Percentiles rank a stretch among this genome's conserved stretches.
Evolutionary conservation across 2,113 vertebrate species (phyloP).

Genomic region (Nothoprocta perdicaria): DNA sequence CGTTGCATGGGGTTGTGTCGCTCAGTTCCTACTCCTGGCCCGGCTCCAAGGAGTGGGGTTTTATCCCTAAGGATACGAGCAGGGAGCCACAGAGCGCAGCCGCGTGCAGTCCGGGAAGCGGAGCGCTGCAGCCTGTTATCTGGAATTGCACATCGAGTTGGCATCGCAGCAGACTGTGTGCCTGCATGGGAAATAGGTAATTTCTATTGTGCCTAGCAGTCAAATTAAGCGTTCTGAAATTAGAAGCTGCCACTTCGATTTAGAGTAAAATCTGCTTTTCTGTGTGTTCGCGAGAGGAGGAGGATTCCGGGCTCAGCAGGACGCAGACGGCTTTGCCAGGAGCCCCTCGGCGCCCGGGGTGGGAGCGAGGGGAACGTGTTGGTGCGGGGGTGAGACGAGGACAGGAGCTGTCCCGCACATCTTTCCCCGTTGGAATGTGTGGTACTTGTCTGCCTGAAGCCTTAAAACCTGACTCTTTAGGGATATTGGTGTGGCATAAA

Average conservation of each 20-base stretch:
- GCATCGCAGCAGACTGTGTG: background rate
- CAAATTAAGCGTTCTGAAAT: conserved; percentile 35
- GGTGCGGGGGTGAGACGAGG: background rate
- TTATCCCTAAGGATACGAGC: background rate
- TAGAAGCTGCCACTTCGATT: conserved; percentile 56
- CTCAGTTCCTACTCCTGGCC: background rate
- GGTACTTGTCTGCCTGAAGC: background rate
- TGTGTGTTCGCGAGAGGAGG: background rate
- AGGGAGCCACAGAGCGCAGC: background rate
- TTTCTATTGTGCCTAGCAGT: conserved; percentile 59
- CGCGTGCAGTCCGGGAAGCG: accelerated
- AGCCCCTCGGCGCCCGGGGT: background rate
- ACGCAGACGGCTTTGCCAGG: background rate
- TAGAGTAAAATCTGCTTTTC: conserved; percentile 28
- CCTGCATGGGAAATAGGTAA: conserved; percentile 31
- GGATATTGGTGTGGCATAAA: background rate
- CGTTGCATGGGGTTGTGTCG: background rate
- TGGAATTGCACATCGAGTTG: background rate
- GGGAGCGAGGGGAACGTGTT: background rate
- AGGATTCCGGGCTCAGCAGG: background rate
- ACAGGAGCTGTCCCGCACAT: background rate
- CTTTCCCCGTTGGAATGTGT: background rate
- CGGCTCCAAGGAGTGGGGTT: background rate
- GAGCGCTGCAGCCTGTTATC: background rate
- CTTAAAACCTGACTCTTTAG: background rate